Conservation (phyloP, 2,113 vertebrate species). For the Epinephelus moara region DNA sequence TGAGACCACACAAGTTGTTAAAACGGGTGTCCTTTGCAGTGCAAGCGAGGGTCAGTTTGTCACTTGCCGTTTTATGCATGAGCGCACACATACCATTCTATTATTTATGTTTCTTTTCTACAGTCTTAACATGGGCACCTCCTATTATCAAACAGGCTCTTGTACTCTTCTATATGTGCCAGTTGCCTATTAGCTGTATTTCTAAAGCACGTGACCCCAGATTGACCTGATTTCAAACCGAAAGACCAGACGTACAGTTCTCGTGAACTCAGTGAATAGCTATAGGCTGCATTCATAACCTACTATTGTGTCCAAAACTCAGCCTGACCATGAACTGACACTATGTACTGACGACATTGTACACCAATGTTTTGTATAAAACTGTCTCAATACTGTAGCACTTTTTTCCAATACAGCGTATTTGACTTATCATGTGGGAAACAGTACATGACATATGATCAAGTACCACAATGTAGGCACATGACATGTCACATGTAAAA, state of each 20-base stretch:
- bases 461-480: background rate
- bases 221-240: conserved; percentile 41
- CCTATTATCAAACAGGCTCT: conserved; percentile 22
- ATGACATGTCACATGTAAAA: background rate
- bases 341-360: background rate
- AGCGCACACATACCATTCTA: conserved; percentile 31
- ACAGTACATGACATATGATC: background rate
- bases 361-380: background rate
- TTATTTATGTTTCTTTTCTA: conserved; percentile 53
- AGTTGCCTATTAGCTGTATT: background rate
- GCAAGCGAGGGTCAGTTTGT: conserved; percentile 58
- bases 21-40: conserved; percentile 19
- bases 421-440: background rate
- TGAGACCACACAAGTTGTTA: conserved; percentile 34
- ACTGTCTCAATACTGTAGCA: background rate
- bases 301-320: background rate
- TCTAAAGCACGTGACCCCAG: conserved; percentile 5
- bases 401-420: background rate
- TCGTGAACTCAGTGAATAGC: background rate
- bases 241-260: background rate
- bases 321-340: background rate
- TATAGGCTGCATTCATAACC: background rate
- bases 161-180: conserved; percentile 16
- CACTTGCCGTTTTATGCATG: conserved; percentile 62
- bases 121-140: conserved; percentile 7